Evolutionary conservation across 2,888 invertebrate species (phyloP).

Genomic region (Torymus auratus): DNA sequence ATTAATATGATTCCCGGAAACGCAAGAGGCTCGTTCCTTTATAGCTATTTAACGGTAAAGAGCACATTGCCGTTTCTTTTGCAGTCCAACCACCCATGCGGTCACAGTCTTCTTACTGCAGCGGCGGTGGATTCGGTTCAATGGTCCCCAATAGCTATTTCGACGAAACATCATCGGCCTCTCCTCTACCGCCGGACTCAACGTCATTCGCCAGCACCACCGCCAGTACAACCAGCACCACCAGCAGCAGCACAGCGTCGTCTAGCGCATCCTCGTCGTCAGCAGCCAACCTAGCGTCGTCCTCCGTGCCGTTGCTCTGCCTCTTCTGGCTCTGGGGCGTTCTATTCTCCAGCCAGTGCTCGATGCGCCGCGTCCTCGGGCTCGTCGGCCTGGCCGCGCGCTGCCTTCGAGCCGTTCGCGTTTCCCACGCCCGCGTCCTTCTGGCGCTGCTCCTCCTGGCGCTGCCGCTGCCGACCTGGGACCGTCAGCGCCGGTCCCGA

Average conservation of each 20-base stretch:
- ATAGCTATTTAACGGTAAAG: too few relatives aligned
- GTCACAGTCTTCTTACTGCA: constrained; percentile 67
- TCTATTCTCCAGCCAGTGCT: constrained; percentile 75
- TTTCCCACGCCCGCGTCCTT: constrained; percentile 25
- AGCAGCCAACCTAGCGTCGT: constrained; percentile 63
- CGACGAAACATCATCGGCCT: constrained; percentile 70
- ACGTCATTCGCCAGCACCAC: constrained; percentile 9
- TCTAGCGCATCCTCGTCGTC: constrained; percentile 61
- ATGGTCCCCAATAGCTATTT: constrained; percentile 71
- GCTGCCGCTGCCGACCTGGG: background rate
- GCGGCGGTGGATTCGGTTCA: constrained; percentile 70
- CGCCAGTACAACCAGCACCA: constrained; percentile 5
- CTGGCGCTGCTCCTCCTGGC: background rate
- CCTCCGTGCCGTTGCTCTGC: constrained; percentile 66
- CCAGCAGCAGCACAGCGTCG: constrained; percentile 7
- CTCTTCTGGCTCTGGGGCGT: constrained; percentile 76
- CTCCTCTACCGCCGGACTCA: constrained; percentile 5
- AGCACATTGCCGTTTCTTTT: constrained; percentile 7
- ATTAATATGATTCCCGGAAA: too few relatives aligned
- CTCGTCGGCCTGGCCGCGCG: constrained; percentile 30
- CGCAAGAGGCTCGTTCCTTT: too few relatives aligned
- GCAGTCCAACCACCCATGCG: constrained; percentile 38
- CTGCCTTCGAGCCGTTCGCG: constrained; percentile 41
- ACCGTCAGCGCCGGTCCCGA: constrained; percentile 5
- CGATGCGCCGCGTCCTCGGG: constrained; percentile 56